Evolutionary conservation across 2,888 invertebrate genomes (phyloP), one percentile per base, ranked within the genome.

Genomic region (Oscheius sp.): DNA sequence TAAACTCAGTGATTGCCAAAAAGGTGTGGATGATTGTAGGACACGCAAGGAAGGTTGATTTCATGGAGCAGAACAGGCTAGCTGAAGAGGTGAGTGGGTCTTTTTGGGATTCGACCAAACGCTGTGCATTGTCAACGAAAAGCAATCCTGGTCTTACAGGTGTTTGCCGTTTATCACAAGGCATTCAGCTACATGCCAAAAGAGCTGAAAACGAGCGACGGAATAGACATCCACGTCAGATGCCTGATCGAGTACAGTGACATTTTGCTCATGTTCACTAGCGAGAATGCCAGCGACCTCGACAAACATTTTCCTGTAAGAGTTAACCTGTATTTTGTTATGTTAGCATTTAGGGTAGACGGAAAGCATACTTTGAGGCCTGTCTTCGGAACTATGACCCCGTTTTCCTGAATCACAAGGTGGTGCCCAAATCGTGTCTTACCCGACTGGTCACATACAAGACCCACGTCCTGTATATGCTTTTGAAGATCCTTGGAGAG

Each of bases 121-220:
- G 21, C 21, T 21, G 21, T 21, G 21, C 21, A 21, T 21, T 21
- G 21, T 21, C 21, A 21, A 21, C 21, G 21, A 21, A 21, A 21
- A 21, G 21, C 21, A 21, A 21, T 21, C 21, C 21, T 21, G 21
- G 10, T 33, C 37, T 35, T 63, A 29, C 50, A 63, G 63, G 47
- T 63, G n/a, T 48, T 63, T 10, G 13, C 48, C 13, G 29, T 48
- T 4, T 63, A 63, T 21, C 63, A 63, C 32, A 37, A 32, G 48
- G 63, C 63, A 48, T 63, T 63, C 33, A 48, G 48, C 63, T 63
- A 63, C 48, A 63, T 63, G 63, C 63, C 63, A 7, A 63, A 47
- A 10, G 63, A 63, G 9, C 48, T 63, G n/a, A 63, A 21, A 32
- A 63, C 63, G 29, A 48, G 48, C 2, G 32, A n/a, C 48, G 63